phyloP scores from a whole-genome alignment of 2,797 vertebrate genomes.

The Cynodonichthys magdalenae region DNA sequence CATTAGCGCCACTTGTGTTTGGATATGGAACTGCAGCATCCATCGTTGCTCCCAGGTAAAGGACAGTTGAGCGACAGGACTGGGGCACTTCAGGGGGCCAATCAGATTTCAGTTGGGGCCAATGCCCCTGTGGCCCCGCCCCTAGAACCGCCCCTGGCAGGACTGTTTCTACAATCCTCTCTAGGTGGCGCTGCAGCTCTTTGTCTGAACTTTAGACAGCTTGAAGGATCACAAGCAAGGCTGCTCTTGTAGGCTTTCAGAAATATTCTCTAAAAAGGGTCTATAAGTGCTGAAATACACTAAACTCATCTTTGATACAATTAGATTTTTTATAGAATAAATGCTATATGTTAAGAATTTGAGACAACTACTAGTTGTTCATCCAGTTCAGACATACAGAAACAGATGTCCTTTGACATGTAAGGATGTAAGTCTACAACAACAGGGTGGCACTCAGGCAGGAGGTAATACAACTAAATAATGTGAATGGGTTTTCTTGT shows the following conservation, averaged over 20 bases:
- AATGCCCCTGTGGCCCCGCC: too few species aligned
- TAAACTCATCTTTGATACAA: not conserved
- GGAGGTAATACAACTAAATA: not conserved
- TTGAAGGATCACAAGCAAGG: not conserved
- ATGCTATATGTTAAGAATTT: not conserved
- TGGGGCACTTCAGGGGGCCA: too few species aligned
- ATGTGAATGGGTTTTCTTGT: not conserved
- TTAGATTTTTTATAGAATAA: not conserved
- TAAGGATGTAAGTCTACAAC: not conserved
- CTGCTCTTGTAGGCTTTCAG: not conserved
- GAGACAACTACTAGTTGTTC: not conserved
- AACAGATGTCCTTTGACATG: not conserved
- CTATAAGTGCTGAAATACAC: not conserved
- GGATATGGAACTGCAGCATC: too few species aligned
- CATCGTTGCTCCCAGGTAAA: too few species aligned
- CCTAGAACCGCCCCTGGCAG: too few species aligned
- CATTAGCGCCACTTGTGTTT: too few species aligned
- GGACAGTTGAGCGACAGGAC: too few species aligned
- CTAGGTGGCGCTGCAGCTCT: conserved; percentile 56
- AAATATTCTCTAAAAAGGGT: not conserved
- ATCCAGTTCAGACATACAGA: not conserved
- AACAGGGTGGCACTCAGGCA: not conserved
- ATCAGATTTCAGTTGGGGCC: too few species aligned
- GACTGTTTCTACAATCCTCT: not conserved
- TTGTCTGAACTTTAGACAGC: not conserved